phyloP scores from a whole-genome alignment of 2,888 invertebrate genomes.

The Mesoligia furuncula region DNA sequence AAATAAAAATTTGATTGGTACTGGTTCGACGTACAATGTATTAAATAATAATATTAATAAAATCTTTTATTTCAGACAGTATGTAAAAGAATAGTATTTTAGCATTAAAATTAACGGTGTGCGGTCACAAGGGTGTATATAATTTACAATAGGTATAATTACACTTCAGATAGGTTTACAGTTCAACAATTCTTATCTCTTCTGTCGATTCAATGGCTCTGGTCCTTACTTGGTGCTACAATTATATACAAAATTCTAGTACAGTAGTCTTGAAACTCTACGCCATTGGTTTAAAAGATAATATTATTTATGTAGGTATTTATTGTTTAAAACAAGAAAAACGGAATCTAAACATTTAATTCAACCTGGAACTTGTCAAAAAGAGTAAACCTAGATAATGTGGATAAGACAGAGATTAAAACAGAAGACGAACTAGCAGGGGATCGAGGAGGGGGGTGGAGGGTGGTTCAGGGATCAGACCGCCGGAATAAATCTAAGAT shows the following conservation, averaged over 20 bases:
- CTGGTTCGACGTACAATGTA: neutral
- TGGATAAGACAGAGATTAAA: no score
- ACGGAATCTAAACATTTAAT: neutral
- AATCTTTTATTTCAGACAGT: neutral
- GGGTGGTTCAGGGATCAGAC: no score
- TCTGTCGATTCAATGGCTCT: neutral
- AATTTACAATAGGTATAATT: neutral
- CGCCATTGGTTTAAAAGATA: neutral
- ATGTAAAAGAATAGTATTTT: neutral
- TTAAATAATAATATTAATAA: neutral
- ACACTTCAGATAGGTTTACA: neutral
- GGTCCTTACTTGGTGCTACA: neutral
- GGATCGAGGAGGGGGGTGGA: no score
- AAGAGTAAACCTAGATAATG: no score
- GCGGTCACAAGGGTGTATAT: no score
- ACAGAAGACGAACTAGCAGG: no score
- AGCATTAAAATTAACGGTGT: neutral
- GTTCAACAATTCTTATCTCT: neutral
- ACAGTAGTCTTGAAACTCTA: no score
- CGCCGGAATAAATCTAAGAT: no score
- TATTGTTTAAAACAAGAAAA: neutral
- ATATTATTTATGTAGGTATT: neutral
- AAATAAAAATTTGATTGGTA: neutral
- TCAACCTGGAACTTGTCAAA: no score
- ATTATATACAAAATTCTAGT: no score